Base-by-base conservation (phyloP, 2,113 vertebrate species). In the pig (Sus scrofa) region DNA sequence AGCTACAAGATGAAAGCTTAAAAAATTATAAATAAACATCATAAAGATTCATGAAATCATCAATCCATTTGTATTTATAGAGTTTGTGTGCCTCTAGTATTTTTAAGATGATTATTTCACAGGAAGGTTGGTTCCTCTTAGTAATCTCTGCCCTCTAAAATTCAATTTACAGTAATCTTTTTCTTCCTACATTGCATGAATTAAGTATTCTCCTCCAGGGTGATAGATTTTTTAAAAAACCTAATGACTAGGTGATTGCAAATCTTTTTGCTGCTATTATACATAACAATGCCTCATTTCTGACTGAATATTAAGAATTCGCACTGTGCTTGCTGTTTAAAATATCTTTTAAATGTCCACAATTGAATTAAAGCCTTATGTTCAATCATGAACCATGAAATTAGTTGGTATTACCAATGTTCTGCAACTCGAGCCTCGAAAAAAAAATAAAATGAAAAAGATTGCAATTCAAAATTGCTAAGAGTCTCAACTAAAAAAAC, bases 321-420 rank as follows among this genome's bases (percentile, higher is more conserved):
- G 26, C 86, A 95, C 97, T 89, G 54, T 56, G 96, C 89, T 92
- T 97, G 77, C 89, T 98, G 70, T 97, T 98, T 97, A 86, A 96
- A 98, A 97, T 96, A 97, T 92, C 73, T 93, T 96, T 93, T 96
- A 98, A 97, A 95, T 97, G 96, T 15, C 7, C 92, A 91, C 89
- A 98, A 98, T 98, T 98, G 97, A 98, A 98, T 99, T 98, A 98
- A 94, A 98, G 96, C 77, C 91, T 98, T 98, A 96, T 98, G 97
- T 97, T 98, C 93, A 86, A 87, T 79, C 97, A 98, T 18, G 32
- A 97, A 98, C 98, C 98, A 98, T 98, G 97, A 98, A 98, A 98
- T 99, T 98, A 97, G 71, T 79, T 84, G 91, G 63, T 97, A 98
- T 97, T 94, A 96, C 62, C 78, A 97, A 97, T 79, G 91, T 97